Conservation (phyloP, 2,797 vertebrate species). For the Tarsius wallacei region DNA sequence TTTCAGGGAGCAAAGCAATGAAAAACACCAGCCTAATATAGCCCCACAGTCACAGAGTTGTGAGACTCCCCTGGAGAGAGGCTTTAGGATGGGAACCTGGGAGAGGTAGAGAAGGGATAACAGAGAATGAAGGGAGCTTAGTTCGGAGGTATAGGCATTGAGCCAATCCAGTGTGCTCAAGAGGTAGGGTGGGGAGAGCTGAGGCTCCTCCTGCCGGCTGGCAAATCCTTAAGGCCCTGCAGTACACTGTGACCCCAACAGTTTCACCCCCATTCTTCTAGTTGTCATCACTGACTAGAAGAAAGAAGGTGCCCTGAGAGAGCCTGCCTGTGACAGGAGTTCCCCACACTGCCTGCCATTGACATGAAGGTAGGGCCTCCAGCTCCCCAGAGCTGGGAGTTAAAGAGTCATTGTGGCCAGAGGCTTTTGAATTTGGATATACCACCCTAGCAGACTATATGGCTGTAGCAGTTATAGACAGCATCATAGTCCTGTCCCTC, state of each 20-base stretch:
- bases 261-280: not conserved
- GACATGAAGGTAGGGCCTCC: accelerated
- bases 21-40: not conserved
- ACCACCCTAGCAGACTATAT: not conserved
- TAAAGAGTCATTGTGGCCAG: not conserved
- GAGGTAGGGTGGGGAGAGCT: not conserved
- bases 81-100: too few species aligned
- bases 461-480: too few species aligned
- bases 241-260: too few species aligned
- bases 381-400: not conserved
- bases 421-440: accelerated
- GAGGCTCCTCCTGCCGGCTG: not conserved
- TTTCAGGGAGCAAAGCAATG: not conserved
- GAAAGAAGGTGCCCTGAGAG: not conserved
- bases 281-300: not conserved
- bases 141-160: not conserved
- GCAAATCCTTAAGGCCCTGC: not conserved
- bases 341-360: not conserved
- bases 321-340: not conserved
- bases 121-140: too few species aligned
- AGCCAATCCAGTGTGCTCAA: not conserved
- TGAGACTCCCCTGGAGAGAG: not conserved
- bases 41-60: not conserved
- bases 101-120: not conserved
- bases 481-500: not conserved